These are phyloP conservation scores for Drosophila subquinaria DNA, from an alignment of 2,888 invertebrate species.

Conservation along the genomic window DNA sequence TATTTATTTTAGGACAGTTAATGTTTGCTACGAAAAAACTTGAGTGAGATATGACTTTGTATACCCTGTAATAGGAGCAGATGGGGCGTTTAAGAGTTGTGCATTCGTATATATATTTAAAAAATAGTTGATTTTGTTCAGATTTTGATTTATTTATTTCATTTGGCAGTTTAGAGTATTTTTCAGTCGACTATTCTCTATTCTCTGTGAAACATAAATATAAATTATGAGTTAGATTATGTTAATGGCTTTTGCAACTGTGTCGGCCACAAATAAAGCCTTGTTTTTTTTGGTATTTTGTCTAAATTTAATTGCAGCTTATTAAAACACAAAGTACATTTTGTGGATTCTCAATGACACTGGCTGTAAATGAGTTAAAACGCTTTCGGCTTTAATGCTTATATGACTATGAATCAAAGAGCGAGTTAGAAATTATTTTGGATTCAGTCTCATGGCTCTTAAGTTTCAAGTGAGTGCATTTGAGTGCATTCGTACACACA, in stretches of 20 bases:
- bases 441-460: slow-evolving; percentile 40
- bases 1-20: slow-evolving; percentile 21
- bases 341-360: neutral
- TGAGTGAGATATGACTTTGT: slow-evolving; percentile 9
- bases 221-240: slow-evolving; percentile 49
- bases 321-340: slow-evolving; percentile 8
- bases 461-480: slow-evolving; percentile 30
- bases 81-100: neutral
- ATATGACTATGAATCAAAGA: slow-evolving; percentile 12
- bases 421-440: slow-evolving; percentile 22
- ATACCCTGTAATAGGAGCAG: slow-evolving; percentile 6
- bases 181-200: neutral
- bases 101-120: neutral
- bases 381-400: neutral
- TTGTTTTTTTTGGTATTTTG: slow-evolving; percentile 14
- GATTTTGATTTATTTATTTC: neutral
- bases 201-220: slow-evolving; percentile 8
- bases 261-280: slow-evolving; percentile 38
- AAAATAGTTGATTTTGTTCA: neutral
- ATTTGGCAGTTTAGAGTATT: neutral
- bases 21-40: slow-evolving; percentile 26
- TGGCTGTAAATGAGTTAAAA: neutral
- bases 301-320: slow-evolving; percentile 30
- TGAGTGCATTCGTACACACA: slow-evolving; percentile 24
- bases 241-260: slow-evolving; percentile 41